Evolutionary conservation across 2,888 invertebrate species (phyloP).

Genomic region (Philereme vetulata): DNA sequence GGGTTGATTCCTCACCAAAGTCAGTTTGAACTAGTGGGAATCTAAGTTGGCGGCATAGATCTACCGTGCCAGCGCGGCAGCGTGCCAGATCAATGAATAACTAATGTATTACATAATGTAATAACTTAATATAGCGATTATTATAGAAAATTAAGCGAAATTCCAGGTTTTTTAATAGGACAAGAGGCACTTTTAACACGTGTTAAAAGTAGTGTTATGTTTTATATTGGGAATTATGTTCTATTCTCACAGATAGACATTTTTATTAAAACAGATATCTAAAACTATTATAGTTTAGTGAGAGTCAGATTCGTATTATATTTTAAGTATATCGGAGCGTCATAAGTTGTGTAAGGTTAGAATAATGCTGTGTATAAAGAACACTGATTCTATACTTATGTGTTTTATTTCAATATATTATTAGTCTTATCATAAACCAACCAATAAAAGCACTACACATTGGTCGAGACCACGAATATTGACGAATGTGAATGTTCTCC

Average conservation of each 20-base stretch:
- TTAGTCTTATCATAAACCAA: no score
- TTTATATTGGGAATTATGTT: conserved; percentile 54
- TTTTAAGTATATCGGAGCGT: conserved; percentile 73
- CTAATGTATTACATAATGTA: conserved; percentile 38
- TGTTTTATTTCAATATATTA: conserved; percentile 51
- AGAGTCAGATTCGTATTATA: conserved; percentile 81
- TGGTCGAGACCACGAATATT: no score
- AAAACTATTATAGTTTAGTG: conserved; percentile 58
- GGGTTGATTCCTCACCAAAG: background rate
- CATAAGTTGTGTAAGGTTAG: conserved; percentile 64
- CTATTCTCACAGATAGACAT: conserved; percentile 68
- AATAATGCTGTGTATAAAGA: conserved; percentile 77
- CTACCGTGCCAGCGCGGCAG: conserved; percentile 15
- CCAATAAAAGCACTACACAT: no score
- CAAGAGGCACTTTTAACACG: conserved; percentile 50
- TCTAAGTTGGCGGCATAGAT: conserved; percentile 40
- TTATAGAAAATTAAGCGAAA: conserved; percentile 54
- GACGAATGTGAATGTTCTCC: no score
- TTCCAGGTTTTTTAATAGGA: conserved; percentile 65
- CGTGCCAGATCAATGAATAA: conserved; percentile 32
- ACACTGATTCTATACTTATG: conserved; percentile 71
- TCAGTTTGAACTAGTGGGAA: background rate
- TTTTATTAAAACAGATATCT: conserved; percentile 64
- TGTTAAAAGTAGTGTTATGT: conserved; percentile 51
- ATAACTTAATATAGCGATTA: conserved; percentile 45